Evolutionary conservation across 2,797 vertebrate genomes (phyloP), one percentile per base, ranked within the genome.

Genomic region (Macroramphosus scolopax): DNA sequence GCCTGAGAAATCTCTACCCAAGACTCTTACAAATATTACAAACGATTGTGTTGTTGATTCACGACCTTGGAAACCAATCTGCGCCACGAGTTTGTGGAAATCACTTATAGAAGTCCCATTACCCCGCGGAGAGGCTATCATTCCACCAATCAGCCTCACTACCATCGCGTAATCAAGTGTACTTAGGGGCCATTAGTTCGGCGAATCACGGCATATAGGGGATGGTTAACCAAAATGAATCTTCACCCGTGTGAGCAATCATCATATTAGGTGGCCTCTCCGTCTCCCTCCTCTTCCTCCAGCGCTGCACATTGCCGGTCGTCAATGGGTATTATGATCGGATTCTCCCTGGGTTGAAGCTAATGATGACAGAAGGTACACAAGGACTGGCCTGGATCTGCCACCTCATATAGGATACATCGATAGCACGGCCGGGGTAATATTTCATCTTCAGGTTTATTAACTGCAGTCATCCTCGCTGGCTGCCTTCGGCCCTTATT

Each of bases 291-390:
- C 4, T 3, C 16, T 10, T 37, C 40, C 18, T 11, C 16, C 28
- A 36, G 45, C 5, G 2, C n/a, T 40, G 26, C 31, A 38, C 43
- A 20, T 57, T 17, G 43, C 35, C 35, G 20, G 20, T 25, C 47
- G 60, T 69, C 59, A 28, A 32, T 56, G 41, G 49, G 44, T 51
- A 20, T 39, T 62, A 47, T 53, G 56, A 77, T 70, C 47, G 55
- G 59, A 52, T 72, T 64, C 41, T 68, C 50, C 55, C 59, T 26
- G 30, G 38, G 68, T 53, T 58, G 46, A 39, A 47, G 65, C 66
- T 83, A 83, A 87, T 67, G 72, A 85, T 80, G 76, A 81, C 69
- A 75, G 61, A 79, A 60, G 69, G 72, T 77, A 68, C 62, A 72
- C 60, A 53, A 24, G 38, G 69, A 79, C 54, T 75, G 83, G 49